Base-by-base conservation (phyloP, 2,888 invertebrate genomes). In the Magallana nippona region DNA sequence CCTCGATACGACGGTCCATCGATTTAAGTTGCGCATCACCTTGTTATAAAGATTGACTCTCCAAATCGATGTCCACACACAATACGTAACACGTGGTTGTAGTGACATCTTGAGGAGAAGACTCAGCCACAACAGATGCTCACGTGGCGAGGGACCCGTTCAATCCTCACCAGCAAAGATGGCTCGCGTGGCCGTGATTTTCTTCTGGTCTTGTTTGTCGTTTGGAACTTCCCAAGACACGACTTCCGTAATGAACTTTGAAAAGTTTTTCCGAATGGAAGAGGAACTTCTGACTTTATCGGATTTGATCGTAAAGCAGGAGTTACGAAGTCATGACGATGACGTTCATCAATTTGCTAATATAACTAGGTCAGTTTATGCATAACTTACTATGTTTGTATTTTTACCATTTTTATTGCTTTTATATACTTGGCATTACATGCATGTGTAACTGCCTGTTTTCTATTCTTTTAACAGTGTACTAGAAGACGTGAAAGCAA, bases 261-360 rank as follows among this genome's bases (percentile, higher is more conserved):
- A 90, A 78, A 91, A 90, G 81, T 86, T 89, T 55, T 90, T 87
- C 82, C 87, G 86, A 55, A 86, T 90, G 77, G 91, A 91, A 79
- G 89, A 89, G 78, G 90, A 91, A 71, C 60, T 90, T 0, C 85
- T 91, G 1, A 63, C 88, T 10, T 63, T 89, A 3, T 78, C 89
- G 55, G 89, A 89, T 79, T 83, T 88, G 10, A 88, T 90, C 32
- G 78, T 91, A 13, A 83, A 86, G 13, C 86, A 86, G 19, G 90
- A 90, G 82, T 83, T 78, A 56, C 32, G 44, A 22, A 77, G 81
- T 10, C 88, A 90, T 56, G 89, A 86, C 0, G 85, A 86, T 55
- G 89, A 89, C 44, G 84, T 86, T 1, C 91, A 91, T 55, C 84
- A 86, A 11, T 79, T 91, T 10, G 82, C 84, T 13, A 84, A 89